Base-by-base conservation (phyloP, 2,113 vertebrate species). In the Petromus typicus region DNA sequence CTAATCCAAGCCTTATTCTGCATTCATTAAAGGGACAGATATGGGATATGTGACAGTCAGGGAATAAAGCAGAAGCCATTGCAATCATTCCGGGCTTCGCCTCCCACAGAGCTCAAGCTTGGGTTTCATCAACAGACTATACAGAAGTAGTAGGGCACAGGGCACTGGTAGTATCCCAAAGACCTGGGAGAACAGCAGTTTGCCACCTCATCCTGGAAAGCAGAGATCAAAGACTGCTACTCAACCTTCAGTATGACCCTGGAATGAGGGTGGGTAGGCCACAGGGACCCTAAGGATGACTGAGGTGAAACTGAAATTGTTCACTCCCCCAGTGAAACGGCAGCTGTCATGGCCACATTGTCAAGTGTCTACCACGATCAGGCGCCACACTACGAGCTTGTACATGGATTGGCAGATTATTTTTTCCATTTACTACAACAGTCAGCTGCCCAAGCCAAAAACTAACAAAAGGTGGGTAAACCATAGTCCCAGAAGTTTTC, bases 1-100 rank as follows among this genome's bases (percentile, higher is more conserved):
- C 69, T 5, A 91, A 85, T 43, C 18, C 37, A 88, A 92, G 69
- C 37, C 78, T 63, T 85, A 30, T 22, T 92, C 86, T 69, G 90
- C 51, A 71, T 81, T 88, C 71, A 32, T 20, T 80, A 13, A 13
- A 48, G 54, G 89, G 40, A 71, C 20, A n/a, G 6, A 10, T 16
- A 91, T 11, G 16, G n/a, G n/a, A n/a, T n/a, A n/a, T n/a, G n/a
- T n/a, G n/a, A n/a, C n/a, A n/a, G n/a, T 59, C 25, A 56, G 51
- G 48, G 43, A 40, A 51, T 37, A 75, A 91, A 90, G 67, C 6
- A 66, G 40, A 88, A 89, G 54, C 45, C 57, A 92, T 3, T 87
- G 22, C 11, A 54, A 22, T 34, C 64, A 75, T 67, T 56, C 64
- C 69, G 27, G 82, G 30, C 75, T 54, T 67, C 34, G 67, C 61